phyloP scores from a whole-genome alignment of 1,140 invertebrate genomes.

The Drosophila sechellia region DNA sequence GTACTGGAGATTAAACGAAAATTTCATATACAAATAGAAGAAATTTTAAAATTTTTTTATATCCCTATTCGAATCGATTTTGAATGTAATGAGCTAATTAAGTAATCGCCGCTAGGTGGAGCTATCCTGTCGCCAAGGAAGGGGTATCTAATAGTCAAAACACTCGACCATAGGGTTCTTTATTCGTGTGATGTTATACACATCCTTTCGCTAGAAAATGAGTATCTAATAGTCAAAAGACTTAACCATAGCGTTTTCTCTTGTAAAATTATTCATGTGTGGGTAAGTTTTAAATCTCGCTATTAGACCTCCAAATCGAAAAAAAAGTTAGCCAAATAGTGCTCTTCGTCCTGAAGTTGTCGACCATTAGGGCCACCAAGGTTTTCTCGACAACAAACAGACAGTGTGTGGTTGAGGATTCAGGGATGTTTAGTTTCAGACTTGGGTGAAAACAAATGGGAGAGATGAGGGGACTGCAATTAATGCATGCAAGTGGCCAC shows the following conservation, averaged over 20 bases:
- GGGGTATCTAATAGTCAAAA: no score
- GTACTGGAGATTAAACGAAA: no score
- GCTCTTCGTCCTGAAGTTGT: background rate
- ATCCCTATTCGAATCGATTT: no score
- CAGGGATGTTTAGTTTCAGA: constrained; percentile 3
- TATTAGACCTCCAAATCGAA: background rate
- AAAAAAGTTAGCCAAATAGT: constrained; percentile 1
- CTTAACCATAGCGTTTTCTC: background rate
- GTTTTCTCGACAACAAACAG: background rate
- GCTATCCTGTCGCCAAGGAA: no score
- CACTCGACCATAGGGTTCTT: no score
- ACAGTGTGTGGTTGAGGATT: background rate
- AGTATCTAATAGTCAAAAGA: background rate
- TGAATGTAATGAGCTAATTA: no score
- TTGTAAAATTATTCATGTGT: no score
- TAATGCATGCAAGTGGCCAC: constrained; percentile 24
- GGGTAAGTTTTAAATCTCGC: background rate
- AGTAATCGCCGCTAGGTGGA: no score
- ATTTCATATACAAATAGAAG: no score
- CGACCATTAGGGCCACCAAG: background rate
- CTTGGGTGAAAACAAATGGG: constrained; percentile 4
- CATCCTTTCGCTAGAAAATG: background rate
- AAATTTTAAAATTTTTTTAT: no score
- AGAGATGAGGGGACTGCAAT: constrained; percentile 1
- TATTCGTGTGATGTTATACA: no score